phyloP scores from a whole-genome alignment of 92 coral and sea anemone species.

The Phenganax marumi region DNA sequence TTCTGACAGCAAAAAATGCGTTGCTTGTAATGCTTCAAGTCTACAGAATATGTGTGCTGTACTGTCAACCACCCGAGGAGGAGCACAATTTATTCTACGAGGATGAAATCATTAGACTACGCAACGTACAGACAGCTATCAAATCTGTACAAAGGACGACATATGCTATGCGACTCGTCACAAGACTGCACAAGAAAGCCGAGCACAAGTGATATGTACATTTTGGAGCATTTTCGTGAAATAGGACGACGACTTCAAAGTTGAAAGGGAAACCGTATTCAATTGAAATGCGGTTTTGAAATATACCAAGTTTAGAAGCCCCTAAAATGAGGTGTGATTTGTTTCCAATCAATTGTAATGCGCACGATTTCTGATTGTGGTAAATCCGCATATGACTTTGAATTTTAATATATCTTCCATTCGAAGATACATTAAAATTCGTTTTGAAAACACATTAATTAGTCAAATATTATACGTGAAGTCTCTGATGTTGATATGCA shows the following conservation, averaged over 20 bases:
- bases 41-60: conserved; percentile 84
- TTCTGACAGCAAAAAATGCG: conserved; percentile 88
- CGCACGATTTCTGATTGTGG: too few relatives aligned
- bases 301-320: too few relatives aligned
- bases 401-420: too few relatives aligned
- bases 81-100: conserved; percentile 73
- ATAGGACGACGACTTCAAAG: not conserved
- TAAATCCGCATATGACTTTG: too few relatives aligned
- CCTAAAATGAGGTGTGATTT: too few relatives aligned
- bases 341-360: too few relatives aligned
- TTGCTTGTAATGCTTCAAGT: conserved; percentile 90
- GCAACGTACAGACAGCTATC: conserved; percentile 90
- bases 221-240: not conserved
- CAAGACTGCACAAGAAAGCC: conserved; percentile 70
- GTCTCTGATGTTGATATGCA: too few relatives aligned
- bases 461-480: too few relatives aligned
- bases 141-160: conserved; percentile 74
- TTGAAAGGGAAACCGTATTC: not conserved
- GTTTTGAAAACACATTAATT: too few relatives aligned
- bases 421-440: too few relatives aligned
- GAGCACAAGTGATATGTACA: conserved; percentile 15
- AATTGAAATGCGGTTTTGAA: too few relatives aligned
- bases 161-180: conserved; percentile 71
- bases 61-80: conserved; percentile 86
- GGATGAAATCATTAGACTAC: conserved; percentile 57